These are phyloP conservation scores for Porites cylindrica DNA, from an alignment of 92 coral and sea anemone species.

Conservation along the genomic window DNA sequence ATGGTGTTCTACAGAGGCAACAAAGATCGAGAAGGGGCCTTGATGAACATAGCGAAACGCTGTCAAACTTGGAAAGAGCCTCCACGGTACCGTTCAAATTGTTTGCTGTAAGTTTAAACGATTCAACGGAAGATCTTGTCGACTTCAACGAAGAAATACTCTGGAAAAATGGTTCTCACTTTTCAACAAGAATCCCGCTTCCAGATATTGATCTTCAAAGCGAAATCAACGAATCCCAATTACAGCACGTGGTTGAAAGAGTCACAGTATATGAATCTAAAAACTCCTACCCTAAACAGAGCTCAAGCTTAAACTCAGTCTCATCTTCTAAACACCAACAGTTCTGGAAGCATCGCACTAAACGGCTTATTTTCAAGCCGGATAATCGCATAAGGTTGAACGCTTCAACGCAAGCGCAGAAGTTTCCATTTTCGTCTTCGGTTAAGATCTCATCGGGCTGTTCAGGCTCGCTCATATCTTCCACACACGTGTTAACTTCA, in stretches of 20 bases:
- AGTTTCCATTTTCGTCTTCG: conserved; percentile 81
- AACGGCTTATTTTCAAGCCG: conserved; percentile 62
- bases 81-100: background rate
- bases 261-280: conserved; percentile 6
- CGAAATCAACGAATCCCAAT: background rate
- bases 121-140: conserved; percentile 9
- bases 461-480: conserved; percentile 86
- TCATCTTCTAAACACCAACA: background rate
- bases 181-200: conserved; percentile 11
- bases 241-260: conserved; percentile 21
- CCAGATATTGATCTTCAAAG: background rate
- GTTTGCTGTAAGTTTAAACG: background rate
- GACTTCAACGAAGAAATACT: conserved; percentile 49
- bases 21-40: background rate
- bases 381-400: conserved; percentile 62
- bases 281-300: background rate
- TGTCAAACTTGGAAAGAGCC: background rate
- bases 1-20: background rate
- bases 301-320: background rate
- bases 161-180: conserved; percentile 43
- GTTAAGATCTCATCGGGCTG: conserved; percentile 89
- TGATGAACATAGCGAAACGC: background rate
- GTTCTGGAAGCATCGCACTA: conserved; percentile 22
- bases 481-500: conserved; percentile 81
- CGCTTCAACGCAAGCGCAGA: conserved; percentile 59